Evolutionary conservation across 2,888 invertebrate genomes (phyloP), one percentile per base, ranked within the genome.

Genomic region (Erynnis tages): DNA sequence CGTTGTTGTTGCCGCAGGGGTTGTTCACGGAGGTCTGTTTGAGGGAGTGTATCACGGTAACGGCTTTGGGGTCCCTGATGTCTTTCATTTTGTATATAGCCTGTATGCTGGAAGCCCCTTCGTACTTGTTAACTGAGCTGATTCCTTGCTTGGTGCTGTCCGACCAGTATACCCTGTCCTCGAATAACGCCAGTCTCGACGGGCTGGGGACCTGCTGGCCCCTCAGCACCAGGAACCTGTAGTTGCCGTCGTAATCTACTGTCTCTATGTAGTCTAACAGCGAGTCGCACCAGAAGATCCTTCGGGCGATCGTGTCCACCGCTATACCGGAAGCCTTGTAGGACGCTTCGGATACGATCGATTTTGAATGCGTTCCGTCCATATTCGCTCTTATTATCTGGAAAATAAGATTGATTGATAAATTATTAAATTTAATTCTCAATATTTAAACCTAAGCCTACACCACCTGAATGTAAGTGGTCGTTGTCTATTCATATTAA

Each of bases 271-370:
- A 97, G 83, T 99, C 98, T 47, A 98, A 85, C 8, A 98, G 88
- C 0, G 97, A 96, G 77, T 99, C 99, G 69, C 98, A 98, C 98
- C 98, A 99, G 83, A 96, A 98, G 4, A 99, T 93, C 43, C 98
- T 88, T 67, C 95, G 93, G 0, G 95, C 93, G 16, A 97, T 94
- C n/a, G 96, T 93, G 79, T 99, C 98, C 0, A 97, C 94, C 0
- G 97, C 93, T 6, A 98, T 93, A 2, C 98, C 98, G 1, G 96
- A 95, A 0, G 98, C 98, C 77, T 97, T 96, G 77, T 98, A 97
- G 0, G 98, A 95, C 0, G 98, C 98, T 70, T 97, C 97, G 0
- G 96, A 94, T 0, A 98, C 95, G 29, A 99, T 94, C 0, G 96
- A 93, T 35, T 92, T 91, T 0, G 94, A 91, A 67, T 94, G 93